These are phyloP conservation scores for Philhelius pedissequus DNA, from an alignment of 2,888 invertebrate species.

Conservation along the genomic window DNA sequence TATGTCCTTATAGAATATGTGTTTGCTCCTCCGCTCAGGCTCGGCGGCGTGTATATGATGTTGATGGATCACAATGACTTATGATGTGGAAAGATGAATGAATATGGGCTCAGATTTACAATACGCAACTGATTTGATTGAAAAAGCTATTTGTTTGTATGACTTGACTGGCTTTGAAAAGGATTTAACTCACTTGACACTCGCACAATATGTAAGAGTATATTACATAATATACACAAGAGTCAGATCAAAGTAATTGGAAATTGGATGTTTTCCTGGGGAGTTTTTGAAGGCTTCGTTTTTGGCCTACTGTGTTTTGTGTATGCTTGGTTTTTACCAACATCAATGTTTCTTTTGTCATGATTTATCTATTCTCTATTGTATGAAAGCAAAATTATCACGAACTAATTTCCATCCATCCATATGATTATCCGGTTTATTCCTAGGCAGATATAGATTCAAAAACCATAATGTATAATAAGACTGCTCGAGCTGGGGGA, in stretches of 20 bases:
- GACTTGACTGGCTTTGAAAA: slow-evolving; percentile 17
- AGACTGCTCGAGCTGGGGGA: not conserved
- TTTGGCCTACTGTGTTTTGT: not conserved
- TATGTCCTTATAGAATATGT: not conserved
- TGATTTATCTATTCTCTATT: too few species aligned
- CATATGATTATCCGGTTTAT: not conserved
- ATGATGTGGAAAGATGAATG: slow-evolving; percentile 45
- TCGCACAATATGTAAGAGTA: too few species aligned
- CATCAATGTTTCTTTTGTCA: not conserved
- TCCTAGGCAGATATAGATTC: not conserved
- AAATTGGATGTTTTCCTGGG: slow-evolving; percentile 22
- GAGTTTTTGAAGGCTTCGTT: not conserved
- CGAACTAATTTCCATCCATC: not conserved
- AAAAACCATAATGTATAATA: not conserved
- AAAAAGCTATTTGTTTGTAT: slow-evolving; percentile 20
- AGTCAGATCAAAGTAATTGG: slow-evolving; percentile 20
- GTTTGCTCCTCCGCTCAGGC: not conserved
- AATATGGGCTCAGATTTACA: slow-evolving; percentile 33
- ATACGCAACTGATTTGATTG: slow-evolving; percentile 31
- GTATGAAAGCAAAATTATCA: slow-evolving; percentile 5
- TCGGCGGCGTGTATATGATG: not conserved
- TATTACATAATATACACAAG: not conserved
- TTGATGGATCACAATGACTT: slow-evolving; percentile 57
- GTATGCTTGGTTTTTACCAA: not conserved
- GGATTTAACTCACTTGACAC: slow-evolving; percentile 27